phyloP scores from a whole-genome alignment of 2,888 invertebrate species.

The Habrosyne pyritoides region DNA sequence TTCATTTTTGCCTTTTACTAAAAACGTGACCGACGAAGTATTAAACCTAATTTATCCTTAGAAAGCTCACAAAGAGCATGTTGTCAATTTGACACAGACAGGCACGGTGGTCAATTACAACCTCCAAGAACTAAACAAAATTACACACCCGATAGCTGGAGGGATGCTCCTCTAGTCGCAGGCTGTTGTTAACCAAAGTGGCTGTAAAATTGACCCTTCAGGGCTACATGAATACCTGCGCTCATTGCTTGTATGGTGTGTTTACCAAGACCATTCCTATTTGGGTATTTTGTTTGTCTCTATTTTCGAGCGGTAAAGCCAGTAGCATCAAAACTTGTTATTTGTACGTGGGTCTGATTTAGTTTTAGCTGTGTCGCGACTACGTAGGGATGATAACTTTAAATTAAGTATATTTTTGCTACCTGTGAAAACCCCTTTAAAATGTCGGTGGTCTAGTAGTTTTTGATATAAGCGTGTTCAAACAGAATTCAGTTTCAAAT shows the following conservation, averaged over 20 bases:
- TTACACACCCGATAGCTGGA: not conserved
- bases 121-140: not conserved
- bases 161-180: not conserved
- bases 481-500: too few relatives aligned
- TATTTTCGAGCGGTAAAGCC: not conserved
- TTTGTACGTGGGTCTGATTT: too few relatives aligned
- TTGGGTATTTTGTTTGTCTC: not conserved
- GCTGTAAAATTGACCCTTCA: not conserved
- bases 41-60: not conserved
- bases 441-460: too few relatives aligned
- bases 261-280: not conserved
- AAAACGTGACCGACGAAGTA: too few relatives aligned
- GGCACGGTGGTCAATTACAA: not conserved
- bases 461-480: too few relatives aligned
- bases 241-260: not conserved
- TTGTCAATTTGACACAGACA: not conserved
- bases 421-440: too few relatives aligned
- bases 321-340: not conserved
- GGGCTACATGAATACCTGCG: constrained; percentile 5
- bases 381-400: too few relatives aligned
- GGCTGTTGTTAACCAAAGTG: not conserved
- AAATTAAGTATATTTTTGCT: too few relatives aligned
- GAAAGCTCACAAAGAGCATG: not conserved
- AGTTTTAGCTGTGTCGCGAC: too few relatives aligned
- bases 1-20: not conserved